Evolutionary conservation across 2,113 vertebrate species (phyloP), one percentile per base, ranked within the genome.

Genomic region (Prinia subflava): DNA sequence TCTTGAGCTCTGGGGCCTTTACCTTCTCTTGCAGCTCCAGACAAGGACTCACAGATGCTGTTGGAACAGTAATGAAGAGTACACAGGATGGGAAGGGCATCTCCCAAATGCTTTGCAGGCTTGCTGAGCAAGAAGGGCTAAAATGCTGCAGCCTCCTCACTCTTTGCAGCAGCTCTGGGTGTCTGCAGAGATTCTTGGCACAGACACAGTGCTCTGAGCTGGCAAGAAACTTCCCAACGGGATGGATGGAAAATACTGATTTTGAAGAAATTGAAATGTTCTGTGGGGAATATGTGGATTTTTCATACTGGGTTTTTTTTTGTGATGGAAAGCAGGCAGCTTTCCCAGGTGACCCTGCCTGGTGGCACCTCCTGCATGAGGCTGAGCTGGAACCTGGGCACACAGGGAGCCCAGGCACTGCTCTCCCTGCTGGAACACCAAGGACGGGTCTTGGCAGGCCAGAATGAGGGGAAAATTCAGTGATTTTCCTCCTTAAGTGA

Each of bases 301-400:
- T 94, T 74, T 57, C 7, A 2, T 83, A 5, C 4, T 20, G 39
- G 39, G 39, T 39, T 11, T 69, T 91, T 91, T 92, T 89, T 84
- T 78, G 41, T 74, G 59, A 33, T 55, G 68, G 63, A 73, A 88
- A 92, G 63, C 27, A 55, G 84, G 27, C 0, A 0, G 50, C 13
- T 85, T 82, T 90, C 71, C 55, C 28, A 28, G 63, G 68, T 73
- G 63, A 25, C 11, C 24, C 15, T 85, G 62, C 44, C 37, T 64
- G 49, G 19, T 49, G 6, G 47, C 2, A 5, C 64, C 60, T 82
- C 15, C 35, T 41, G 27, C 0, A 0, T 19, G 78, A 35, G 1
- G 13, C 60, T 31, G 69, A 70, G 74, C n/a, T 3, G 20, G 46
- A 46, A 90, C 44, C 33, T 52, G 0, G 50, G 46, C 1, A 2